phyloP scores from a whole-genome alignment of 2,797 vertebrate species.

The Natrix natrix region DNA sequence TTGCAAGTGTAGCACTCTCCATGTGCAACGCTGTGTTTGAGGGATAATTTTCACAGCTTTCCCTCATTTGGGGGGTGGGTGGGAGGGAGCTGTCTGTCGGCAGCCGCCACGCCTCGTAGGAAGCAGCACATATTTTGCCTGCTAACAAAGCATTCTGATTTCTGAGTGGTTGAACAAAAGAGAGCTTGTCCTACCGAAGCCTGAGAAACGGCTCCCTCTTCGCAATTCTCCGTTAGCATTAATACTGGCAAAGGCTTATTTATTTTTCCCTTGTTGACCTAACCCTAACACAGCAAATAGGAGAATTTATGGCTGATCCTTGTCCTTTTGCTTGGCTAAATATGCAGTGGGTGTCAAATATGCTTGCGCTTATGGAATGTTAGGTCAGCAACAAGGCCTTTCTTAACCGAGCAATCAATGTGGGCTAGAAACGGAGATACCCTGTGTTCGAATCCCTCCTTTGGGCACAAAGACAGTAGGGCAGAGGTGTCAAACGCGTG shows the following conservation, averaged over 20 bases:
- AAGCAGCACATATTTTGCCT: not conserved
- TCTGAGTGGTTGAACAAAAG: slow-evolving; percentile 17
- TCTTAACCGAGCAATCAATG: not conserved
- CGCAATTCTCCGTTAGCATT: not conserved
- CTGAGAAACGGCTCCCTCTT: not conserved
- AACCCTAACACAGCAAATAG: not conserved
- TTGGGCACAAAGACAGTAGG: not conserved
- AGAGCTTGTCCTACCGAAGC: slow-evolving; percentile 2
- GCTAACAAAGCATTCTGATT: not conserved
- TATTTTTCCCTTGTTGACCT: not conserved
- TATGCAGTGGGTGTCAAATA: not conserved
- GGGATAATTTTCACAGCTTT: not conserved
- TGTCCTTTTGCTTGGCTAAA: not conserved
- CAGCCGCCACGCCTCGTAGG: not conserved
- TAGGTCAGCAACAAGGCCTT: not conserved
- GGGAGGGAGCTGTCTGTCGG: not conserved
- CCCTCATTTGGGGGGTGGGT: not conserved
- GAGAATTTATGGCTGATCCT: not conserved
- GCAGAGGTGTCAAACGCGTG: too few relatives aligned
- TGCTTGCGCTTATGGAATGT: not conserved
- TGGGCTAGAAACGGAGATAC: not conserved
- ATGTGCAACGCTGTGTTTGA: not conserved
- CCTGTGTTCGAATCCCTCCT: not conserved
- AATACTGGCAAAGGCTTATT: not conserved
- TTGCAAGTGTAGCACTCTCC: not conserved